These are phyloP conservation scores for Aethes cnicana DNA, from an alignment of 2,888 invertebrate species.

Conservation along the genomic window DNA sequence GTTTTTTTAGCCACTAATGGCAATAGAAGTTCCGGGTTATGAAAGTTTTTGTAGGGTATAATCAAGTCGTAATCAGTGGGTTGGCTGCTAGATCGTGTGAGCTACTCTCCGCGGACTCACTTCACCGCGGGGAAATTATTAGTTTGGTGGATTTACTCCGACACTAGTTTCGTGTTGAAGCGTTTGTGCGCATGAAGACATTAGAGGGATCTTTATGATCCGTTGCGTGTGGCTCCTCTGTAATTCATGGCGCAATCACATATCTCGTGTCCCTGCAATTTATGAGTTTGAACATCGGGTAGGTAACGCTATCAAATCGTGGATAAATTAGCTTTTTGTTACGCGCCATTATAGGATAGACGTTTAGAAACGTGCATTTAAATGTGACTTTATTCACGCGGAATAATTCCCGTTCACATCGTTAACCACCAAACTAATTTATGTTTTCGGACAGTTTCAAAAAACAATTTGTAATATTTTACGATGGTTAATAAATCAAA, in stretches of 20 bases:
- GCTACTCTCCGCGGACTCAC: conserved; percentile 57
- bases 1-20: conserved; percentile 75
- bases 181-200: conserved; percentile 71
- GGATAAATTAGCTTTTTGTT: conserved; percentile 48
- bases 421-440: conserved; percentile 39
- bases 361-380: conserved; percentile 16
- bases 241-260: conserved; percentile 69
- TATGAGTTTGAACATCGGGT: conserved; percentile 52
- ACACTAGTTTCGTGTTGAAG: conserved; percentile 57
- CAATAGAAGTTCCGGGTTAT: conserved; percentile 77
- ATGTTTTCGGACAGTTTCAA: conserved; percentile 46
- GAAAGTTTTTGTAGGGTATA: conserved; percentile 78
- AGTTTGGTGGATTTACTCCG: conserved; percentile 62
- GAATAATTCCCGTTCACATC: conserved; percentile 41
- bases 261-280: conserved; percentile 62
- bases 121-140: conserved; percentile 66
- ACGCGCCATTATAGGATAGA: conserved; percentile 21
- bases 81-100: conserved; percentile 74
- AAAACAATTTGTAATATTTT: conserved; percentile 75
- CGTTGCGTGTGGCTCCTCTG: conserved; percentile 68
- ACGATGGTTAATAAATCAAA: conserved; percentile 68
- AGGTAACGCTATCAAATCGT: conserved; percentile 49
- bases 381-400: conserved; percentile 8
- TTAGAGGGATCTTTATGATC: conserved; percentile 71
- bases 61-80: conserved; percentile 77